These are phyloP conservation scores for Stenichneumon culpator DNA, from an alignment of 2,888 invertebrate species.

Conservation along the genomic window DNA sequence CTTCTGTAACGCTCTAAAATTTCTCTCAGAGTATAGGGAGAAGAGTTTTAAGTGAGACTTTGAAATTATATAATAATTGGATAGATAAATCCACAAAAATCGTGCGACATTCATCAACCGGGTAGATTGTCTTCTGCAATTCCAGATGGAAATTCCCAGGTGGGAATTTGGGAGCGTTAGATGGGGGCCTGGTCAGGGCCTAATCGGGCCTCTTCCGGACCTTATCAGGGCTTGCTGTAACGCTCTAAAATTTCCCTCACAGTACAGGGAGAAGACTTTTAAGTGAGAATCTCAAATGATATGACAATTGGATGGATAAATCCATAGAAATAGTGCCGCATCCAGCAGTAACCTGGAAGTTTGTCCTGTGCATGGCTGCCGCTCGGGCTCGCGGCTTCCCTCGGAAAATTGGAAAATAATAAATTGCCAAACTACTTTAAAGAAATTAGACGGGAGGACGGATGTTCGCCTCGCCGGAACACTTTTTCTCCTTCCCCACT, in stretches of 20 bases:
- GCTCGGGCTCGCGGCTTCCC: conserved; percentile 69
- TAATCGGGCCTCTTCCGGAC: no score
- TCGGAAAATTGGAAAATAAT: conserved; percentile 82
- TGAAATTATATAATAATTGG: no score
- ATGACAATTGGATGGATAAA: conserved; percentile 60
- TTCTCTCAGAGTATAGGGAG: background rate
- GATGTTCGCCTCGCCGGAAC: conserved; percentile 73
- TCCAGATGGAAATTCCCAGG: no score
- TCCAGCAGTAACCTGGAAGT: conserved; percentile 60
- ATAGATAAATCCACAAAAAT: no score
- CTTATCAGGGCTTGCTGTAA: background rate
- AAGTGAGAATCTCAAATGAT: conserved; percentile 30
- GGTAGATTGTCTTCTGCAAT: background rate
- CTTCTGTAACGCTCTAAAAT: background rate
- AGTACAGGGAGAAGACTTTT: conserved; percentile 20
- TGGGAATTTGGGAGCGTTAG: no score
- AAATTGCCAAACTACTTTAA: conserved; percentile 83
- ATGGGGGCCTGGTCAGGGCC: no score
- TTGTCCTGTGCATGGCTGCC: conserved; percentile 52
- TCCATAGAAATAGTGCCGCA: conserved; percentile 52
- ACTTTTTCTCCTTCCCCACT: conserved; percentile 47
- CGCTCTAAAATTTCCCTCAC: background rate
- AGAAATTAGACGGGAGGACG: conserved; percentile 78
- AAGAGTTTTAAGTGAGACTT: conserved; percentile 4
- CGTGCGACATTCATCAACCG: no score